Conservation (phyloP, 2,888 invertebrate genomes). For the Tenthredo notha region DNA sequence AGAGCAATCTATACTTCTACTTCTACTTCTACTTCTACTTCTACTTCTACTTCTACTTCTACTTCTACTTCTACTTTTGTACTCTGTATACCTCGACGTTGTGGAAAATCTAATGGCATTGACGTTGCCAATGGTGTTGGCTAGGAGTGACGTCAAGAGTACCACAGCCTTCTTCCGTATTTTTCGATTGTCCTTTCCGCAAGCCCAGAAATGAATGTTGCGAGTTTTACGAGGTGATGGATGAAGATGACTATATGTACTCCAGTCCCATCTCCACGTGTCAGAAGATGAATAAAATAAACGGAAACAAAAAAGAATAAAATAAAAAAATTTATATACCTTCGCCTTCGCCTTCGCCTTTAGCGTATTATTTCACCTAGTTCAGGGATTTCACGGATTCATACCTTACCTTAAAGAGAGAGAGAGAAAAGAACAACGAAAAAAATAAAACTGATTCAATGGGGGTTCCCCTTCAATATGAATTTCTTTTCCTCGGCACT, state of each 20-base stretch:
- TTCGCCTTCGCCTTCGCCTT: too few relatives aligned
- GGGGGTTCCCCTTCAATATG: background rate
- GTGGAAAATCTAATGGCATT: background rate
- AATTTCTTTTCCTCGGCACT: background rate
- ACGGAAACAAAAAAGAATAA: background rate
- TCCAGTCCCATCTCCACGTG: background rate
- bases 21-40: background rate
- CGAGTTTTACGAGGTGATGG: conserved; percentile 17
- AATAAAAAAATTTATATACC: background rate
- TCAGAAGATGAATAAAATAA: background rate
- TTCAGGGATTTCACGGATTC: background rate
- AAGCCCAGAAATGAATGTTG: background rate
- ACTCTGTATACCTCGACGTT: background rate
- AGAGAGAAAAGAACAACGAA: too few relatives aligned
- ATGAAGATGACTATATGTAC: background rate
- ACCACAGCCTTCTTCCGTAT: background rate
- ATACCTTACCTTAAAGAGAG: background rate
- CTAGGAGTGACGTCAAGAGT: conserved; percentile 5
- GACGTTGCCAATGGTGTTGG: background rate
- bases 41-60: background rate
- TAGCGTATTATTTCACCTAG: too few relatives aligned
- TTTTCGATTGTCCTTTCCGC: background rate
- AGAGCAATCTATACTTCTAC: conserved; percentile 37
- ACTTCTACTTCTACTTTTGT: background rate
- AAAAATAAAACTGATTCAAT: background rate